A percentile compares a stretch with the other conserved stretches of the same genome.
Conservation (phyloP, 2,797 vertebrate species). For the Gobio occitaniae region DNA sequence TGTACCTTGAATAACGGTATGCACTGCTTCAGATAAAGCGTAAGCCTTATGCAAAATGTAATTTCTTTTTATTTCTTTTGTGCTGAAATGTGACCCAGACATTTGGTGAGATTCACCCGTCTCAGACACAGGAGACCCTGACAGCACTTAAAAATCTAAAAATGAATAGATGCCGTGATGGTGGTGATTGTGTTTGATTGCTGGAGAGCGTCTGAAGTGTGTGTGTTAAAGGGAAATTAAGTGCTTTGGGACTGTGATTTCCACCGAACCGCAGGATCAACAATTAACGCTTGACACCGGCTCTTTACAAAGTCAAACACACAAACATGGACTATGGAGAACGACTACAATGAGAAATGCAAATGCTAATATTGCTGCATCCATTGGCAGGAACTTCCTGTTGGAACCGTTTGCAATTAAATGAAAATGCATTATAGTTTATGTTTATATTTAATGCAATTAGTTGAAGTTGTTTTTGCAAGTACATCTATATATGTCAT, state of each 20-base stretch:
- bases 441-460: not conserved
- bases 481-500: not conserved
- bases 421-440: not conserved
- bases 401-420: not conserved
- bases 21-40: not conserved
- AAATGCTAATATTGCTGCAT: not conserved
- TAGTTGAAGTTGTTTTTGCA: not conserved
- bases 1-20: not conserved
- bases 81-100: not conserved
- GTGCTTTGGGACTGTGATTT: constrained; percentile 38
- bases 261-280: constrained; percentile 33
- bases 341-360: not conserved
- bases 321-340: not conserved
- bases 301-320: constrained; percentile 35
- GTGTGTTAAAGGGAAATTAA: constrained; percentile 19
- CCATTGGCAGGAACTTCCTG: not conserved
- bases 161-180: not conserved
- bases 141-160: constrained; percentile 11
- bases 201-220: not conserved
- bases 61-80: not conserved
- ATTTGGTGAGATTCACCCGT: not conserved
- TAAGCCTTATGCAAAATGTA: not conserved
- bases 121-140: not conserved
- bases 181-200: constrained; percentile 29
- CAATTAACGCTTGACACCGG: constrained; percentile 29